phyloP scores from a whole-genome alignment of 23 tunicate genomes.

The Aplidium turbinatum region DNA sequence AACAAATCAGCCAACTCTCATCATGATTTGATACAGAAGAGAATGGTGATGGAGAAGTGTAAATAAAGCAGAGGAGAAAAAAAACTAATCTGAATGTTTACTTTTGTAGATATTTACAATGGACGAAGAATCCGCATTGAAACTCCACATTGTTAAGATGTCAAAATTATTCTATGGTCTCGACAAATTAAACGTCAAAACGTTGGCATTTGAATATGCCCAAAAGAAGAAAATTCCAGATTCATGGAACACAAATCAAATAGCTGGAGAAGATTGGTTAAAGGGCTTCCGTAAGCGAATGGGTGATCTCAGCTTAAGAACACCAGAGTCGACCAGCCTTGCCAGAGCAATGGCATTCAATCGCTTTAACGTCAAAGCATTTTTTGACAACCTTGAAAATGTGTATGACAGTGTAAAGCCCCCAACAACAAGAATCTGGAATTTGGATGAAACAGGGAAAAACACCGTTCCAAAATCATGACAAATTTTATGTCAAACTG shows the following conservation, averaged over 20 bases:
- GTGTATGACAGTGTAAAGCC: too few relatives aligned
- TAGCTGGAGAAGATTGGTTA: conserved; percentile 43
- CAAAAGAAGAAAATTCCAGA: conserved; percentile 13
- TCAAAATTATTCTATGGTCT: too few relatives aligned
- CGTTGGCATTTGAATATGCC: too few relatives aligned
- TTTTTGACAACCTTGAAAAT: conserved; percentile 32
- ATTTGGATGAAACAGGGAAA: conserved; percentile 34
- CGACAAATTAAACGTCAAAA: too few relatives aligned
- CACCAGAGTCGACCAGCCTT: conserved; percentile 32
- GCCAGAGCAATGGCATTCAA: conserved; percentile 48
- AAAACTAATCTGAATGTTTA: too few relatives aligned
- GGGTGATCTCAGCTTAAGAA: conserved; percentile 22
- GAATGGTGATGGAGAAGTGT: too few relatives aligned
- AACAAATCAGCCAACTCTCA: too few relatives aligned
- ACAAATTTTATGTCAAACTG: conserved; percentile 6
- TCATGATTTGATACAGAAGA: too few relatives aligned
- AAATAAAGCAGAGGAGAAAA: too few relatives aligned
- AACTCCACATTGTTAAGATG: too few relatives aligned
- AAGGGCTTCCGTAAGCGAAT: conserved; percentile 36
- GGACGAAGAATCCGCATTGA: too few relatives aligned
- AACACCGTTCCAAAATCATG: conserved; percentile 2
- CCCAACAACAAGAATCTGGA: conserved; percentile 10
- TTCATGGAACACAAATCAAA: conserved; percentile 1
- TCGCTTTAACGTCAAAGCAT: conserved; percentile 8
- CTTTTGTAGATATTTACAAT: too few relatives aligned